These are phyloP conservation scores for Leptodactylus fuscus DNA, from an alignment of 2,113 vertebrate genomes.

Conservation along the genomic window DNA sequence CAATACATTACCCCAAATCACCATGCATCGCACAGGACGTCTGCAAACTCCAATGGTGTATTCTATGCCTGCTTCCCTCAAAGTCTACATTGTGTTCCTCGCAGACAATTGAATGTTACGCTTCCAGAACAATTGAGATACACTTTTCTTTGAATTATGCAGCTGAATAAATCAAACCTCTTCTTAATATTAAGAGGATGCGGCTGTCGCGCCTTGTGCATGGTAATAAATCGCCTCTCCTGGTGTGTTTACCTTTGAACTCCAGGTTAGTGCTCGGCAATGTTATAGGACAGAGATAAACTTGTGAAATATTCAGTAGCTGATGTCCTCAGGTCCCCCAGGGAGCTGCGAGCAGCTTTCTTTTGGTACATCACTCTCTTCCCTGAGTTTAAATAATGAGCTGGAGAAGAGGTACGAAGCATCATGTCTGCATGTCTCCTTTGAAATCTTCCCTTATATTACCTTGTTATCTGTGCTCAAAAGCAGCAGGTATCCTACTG, in stretches of 20 bases:
- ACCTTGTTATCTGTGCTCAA: constrained; percentile 68
- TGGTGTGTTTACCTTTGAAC: constrained; percentile 68
- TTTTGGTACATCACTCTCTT: constrained; percentile 63
- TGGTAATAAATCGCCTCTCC: constrained; percentile 58
- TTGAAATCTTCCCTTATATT: constrained; percentile 68
- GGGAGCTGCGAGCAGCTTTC: constrained; percentile 71
- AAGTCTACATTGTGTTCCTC: not conserved
- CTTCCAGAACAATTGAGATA: constrained; percentile 1
- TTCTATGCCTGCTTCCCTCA: not conserved
- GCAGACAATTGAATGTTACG: constrained; percentile 29
- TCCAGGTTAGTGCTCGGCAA: constrained; percentile 64
- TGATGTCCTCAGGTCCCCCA: constrained; percentile 66
- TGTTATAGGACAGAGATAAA: constrained; percentile 68
- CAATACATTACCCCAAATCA: not conserved
- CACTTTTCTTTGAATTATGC: constrained; percentile 32
- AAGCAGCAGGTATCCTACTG: constrained; percentile 64
- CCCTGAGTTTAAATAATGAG: constrained; percentile 72
- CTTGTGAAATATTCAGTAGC: constrained; percentile 71
- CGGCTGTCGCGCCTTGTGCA: not conserved
- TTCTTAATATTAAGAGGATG: constrained; percentile 51
- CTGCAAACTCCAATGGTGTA: not conserved
- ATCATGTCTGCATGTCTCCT: constrained; percentile 67
- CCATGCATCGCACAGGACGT: not conserved
- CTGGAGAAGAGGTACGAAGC: constrained; percentile 67
- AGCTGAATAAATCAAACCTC: constrained; percentile 43